Percentiles rank a stretch among this genome's conserved stretches.
These are phyloP conservation scores for Drosophila lutescens DNA, from an alignment of 2,888 invertebrate genomes.

Conservation along the genomic window DNA sequence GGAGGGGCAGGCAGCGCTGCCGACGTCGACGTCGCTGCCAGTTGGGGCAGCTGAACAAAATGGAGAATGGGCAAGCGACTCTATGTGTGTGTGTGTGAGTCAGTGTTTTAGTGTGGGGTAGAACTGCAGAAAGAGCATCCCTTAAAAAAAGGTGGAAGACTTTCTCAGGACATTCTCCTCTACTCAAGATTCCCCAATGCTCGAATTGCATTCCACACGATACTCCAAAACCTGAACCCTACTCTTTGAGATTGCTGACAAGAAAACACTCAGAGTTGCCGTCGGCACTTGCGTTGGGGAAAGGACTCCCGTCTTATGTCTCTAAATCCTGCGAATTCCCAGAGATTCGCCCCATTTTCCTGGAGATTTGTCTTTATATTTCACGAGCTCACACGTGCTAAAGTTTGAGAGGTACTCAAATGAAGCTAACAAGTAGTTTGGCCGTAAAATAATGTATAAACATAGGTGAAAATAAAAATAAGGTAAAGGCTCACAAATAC, in stretches of 20 bases:
- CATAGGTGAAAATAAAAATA: too few species aligned
- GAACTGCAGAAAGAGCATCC: constrained; percentile 28
- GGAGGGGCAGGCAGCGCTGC: constrained; percentile 63
- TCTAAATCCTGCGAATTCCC: background rate
- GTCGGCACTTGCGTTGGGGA: constrained; percentile 32
- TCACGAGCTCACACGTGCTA: constrained; percentile 52
- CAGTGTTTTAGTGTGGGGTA: constrained; percentile 17
- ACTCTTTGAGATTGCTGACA: constrained; percentile 17
- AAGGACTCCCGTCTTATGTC: constrained; percentile 9
- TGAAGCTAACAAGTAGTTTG: constrained; percentile 69
- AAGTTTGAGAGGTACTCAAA: constrained; percentile 8
- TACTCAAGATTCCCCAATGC: constrained; percentile 21
- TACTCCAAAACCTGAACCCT: background rate
- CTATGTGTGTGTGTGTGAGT: constrained; percentile 10
- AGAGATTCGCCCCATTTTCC: constrained; percentile 3
- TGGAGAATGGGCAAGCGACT: constrained; percentile 57
- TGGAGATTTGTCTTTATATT: background rate
- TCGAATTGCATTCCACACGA: constrained; percentile 33
- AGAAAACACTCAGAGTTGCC: constrained; percentile 20
- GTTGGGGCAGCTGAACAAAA: constrained; percentile 66
- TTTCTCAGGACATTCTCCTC: constrained; percentile 13
- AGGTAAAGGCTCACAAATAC: too few species aligned
- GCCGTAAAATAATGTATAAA: too few species aligned
- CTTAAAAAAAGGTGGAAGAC: constrained; percentile 18
- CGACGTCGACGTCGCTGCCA: constrained; percentile 49